A percentile compares a stretch with the other conserved stretches of the same genome.
Conservation (phyloP, 2,888 invertebrate species). For the Celastrina argiolus region DNA sequence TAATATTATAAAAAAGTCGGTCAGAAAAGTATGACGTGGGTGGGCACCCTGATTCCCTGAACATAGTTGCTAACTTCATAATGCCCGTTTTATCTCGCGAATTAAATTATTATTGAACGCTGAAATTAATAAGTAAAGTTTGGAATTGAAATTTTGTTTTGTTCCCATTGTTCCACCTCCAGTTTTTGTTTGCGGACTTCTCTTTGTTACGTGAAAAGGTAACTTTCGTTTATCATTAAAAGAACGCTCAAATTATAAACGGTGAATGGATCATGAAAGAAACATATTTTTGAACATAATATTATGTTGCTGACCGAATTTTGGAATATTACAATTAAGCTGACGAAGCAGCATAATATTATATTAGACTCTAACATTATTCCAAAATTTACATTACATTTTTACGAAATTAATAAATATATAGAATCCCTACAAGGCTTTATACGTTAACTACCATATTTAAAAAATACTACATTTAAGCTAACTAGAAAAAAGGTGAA, state of each 20-base stretch:
- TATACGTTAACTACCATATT: too few species aligned
- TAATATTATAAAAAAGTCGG: too few species aligned
- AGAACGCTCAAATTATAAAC: slow-evolving; percentile 1
- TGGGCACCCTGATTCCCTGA: neutral
- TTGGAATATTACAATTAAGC: too few species aligned
- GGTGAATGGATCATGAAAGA: neutral
- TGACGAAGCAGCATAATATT: too few species aligned
- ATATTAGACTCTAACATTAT: too few species aligned
- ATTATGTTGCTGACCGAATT: neutral
- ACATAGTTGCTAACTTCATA: neutral
- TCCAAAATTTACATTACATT: too few species aligned
- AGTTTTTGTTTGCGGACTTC: slow-evolving; percentile 6
- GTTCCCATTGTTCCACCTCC: neutral
- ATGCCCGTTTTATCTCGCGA: neutral
- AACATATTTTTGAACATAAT: neutral
- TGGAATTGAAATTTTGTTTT: slow-evolving; percentile 7
- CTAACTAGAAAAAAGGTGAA: too few species aligned
- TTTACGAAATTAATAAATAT: too few species aligned
- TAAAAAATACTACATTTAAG: too few species aligned
- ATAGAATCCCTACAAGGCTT: too few species aligned
- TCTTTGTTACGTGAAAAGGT: slow-evolving; percentile 6
- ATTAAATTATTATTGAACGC: slow-evolving; percentile 14
- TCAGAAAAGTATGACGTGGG: neutral
- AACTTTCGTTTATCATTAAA: slow-evolving; percentile 15
- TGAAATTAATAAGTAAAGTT: slow-evolving; percentile 13